phyloP scores from a whole-genome alignment of 2,888 invertebrate genomes.

The Amiota minor region DNA sequence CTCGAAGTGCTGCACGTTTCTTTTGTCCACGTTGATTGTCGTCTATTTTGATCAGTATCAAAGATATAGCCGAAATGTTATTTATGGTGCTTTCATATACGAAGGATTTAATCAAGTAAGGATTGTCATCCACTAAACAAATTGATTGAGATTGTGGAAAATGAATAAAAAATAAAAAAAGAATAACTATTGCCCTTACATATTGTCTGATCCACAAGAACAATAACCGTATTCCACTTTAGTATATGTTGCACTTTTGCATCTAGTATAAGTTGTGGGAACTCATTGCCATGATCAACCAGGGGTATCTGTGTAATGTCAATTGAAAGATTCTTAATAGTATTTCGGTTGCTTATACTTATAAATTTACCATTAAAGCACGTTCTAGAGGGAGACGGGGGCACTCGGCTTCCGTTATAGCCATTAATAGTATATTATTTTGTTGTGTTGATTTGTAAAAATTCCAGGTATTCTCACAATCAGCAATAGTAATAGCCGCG shows the following conservation, averaged over 20 bases:
- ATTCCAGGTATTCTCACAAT: slow-evolving; percentile 84
- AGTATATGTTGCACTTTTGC: slow-evolving; percentile 79
- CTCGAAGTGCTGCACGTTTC: slow-evolving; percentile 59
- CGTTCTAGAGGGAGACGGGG: slow-evolving; percentile 80
- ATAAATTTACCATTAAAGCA: slow-evolving; percentile 77
- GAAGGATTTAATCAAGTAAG: slow-evolving; percentile 66
- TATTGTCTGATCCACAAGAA: slow-evolving; percentile 83
- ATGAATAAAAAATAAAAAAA: background rate
- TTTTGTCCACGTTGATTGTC: slow-evolving; percentile 61
- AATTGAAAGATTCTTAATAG: background rate
- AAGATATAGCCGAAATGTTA: slow-evolving; percentile 66
- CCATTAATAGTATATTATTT: slow-evolving; percentile 81
- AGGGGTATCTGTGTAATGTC: slow-evolving; percentile 75
- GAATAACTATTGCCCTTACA: slow-evolving; percentile 75
- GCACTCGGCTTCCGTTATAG: slow-evolving; percentile 86
- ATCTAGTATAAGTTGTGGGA: slow-evolving; percentile 86
- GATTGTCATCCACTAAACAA: slow-evolving; percentile 58
- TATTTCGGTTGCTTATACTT: background rate
- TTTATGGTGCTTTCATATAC: slow-evolving; percentile 66
- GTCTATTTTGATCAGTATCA: slow-evolving; percentile 69
- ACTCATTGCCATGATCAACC: slow-evolving; percentile 80
- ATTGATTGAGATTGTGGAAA: background rate
- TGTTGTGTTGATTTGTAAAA: slow-evolving; percentile 78
- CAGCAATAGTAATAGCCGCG: slow-evolving; percentile 83
- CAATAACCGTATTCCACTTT: slow-evolving; percentile 82